Conservation (phyloP, 2,113 vertebrate genomes). For the Brachyhypopomus gauderio region DNA sequence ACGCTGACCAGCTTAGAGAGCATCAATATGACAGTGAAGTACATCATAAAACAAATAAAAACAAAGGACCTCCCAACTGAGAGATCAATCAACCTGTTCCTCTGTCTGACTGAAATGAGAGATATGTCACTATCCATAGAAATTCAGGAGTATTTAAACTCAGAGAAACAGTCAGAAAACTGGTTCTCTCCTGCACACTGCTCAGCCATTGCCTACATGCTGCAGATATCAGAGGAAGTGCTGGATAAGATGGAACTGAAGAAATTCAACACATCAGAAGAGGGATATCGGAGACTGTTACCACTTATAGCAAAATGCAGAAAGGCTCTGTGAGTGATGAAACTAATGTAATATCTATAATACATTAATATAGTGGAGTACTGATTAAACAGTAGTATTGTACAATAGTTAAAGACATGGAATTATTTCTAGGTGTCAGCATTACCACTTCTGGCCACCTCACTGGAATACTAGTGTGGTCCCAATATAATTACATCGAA, state of each 20-base stretch:
- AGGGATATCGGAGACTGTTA: constrained; percentile 59
- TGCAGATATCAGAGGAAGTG: constrained; percentile 45
- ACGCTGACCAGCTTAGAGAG: constrained; percentile 27
- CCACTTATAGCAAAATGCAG: constrained; percentile 59
- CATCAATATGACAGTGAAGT: constrained; percentile 43
- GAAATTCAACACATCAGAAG: constrained; percentile 60
- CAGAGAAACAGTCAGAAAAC: neutral
- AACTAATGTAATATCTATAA: neutral
- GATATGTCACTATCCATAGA: constrained; percentile 59
- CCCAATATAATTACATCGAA: no score
- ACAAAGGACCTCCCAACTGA: constrained; percentile 52
- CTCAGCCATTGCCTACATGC: constrained; percentile 59
- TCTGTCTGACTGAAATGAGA: constrained; percentile 62
- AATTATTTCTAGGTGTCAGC: no score
- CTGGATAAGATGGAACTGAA: constrained; percentile 53
- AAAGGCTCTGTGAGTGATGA: constrained; percentile 56
- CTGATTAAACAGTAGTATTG: no score
- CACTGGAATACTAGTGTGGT: no score
- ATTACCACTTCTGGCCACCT: no score
- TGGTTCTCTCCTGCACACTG: constrained; percentile 56
- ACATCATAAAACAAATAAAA: constrained; percentile 50
- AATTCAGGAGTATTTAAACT: constrained; percentile 53
- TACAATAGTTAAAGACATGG: no score
- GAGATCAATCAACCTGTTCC: constrained; percentile 56
- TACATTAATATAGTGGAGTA: no score